phyloP scores from a whole-genome alignment of 2,113 vertebrate genomes.

The Lophotis ruficrista region DNA sequence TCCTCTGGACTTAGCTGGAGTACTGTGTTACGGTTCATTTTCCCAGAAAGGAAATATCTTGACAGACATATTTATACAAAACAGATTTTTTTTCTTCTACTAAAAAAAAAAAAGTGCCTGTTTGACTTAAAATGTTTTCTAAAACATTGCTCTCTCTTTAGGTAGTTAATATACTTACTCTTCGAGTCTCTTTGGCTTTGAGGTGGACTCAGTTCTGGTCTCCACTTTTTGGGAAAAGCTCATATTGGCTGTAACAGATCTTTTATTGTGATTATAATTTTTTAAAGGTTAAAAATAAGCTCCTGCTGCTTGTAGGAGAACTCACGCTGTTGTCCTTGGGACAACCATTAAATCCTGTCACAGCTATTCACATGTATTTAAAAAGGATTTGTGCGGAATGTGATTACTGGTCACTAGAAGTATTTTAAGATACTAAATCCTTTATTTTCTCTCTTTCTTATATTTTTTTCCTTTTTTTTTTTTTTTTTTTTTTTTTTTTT shows the following conservation, averaged over 20 bases:
- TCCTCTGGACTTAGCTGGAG: conserved; percentile 14
- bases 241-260: neutral
- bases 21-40: neutral
- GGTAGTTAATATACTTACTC: neutral
- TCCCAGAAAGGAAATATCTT: conserved; percentile 22
- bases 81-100: neutral
- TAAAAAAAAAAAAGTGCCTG: neutral
- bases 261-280: neutral
- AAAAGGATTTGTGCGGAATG: neutral
- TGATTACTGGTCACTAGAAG: neutral
- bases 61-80: neutral
- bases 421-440: neutral
- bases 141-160: neutral
- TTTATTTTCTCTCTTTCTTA: neutral
- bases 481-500: no score
- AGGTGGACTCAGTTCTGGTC: neutral
- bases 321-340: neutral
- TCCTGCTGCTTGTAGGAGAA: neutral
- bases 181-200: neutral
- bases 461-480: no score
- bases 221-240: neutral
- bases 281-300: neutral
- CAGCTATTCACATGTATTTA: neutral
- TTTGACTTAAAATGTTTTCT: neutral
- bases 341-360: neutral